Conservation (phyloP, 2,797 vertebrate species). For the Euthynnus affinis region DNA sequence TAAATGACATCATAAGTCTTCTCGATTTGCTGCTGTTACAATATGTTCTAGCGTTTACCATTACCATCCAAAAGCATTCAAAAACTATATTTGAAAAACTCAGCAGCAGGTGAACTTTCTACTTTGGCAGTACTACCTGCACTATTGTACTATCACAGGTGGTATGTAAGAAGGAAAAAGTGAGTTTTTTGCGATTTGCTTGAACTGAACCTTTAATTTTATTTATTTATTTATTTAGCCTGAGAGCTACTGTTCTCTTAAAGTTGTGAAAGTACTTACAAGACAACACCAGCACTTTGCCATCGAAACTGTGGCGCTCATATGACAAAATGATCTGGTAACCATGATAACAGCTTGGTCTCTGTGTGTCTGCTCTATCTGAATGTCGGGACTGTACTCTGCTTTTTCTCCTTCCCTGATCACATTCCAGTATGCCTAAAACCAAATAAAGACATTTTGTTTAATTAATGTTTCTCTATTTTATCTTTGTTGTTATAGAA, state of each 20-base stretch:
- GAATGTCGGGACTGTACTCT: constrained; percentile 44
- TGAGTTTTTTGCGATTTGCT: constrained; percentile 9
- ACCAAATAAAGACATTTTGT: constrained; percentile 84
- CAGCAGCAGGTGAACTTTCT: background rate
- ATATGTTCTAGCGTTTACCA: too few species aligned
- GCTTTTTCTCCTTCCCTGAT: constrained; percentile 59
- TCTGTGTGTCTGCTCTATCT: constrained; percentile 49
- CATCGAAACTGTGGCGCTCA: background rate
- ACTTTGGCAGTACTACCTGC: background rate
- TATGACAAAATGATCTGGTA: background rate
- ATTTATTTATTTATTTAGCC: constrained; percentile 54
- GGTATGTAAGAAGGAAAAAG: background rate
- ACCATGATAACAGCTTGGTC: constrained; percentile 50
- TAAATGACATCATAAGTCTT: background rate
- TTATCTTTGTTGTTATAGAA: background rate
- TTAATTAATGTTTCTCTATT: constrained; percentile 18
- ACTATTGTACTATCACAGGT: background rate
- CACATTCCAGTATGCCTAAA: constrained; percentile 73
- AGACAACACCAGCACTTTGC: constrained; percentile 17
- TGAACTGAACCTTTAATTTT: constrained; percentile 25
- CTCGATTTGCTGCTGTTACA: background rate
- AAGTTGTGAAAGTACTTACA: background rate
- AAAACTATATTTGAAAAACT: background rate
- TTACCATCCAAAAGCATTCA: background rate
- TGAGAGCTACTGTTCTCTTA: background rate